Percentiles rank a stretch among this genome's conserved stretches.
Evolutionary conservation across 2,888 invertebrate species (phyloP).

Genomic region (Thymelicus lineola): DNA sequence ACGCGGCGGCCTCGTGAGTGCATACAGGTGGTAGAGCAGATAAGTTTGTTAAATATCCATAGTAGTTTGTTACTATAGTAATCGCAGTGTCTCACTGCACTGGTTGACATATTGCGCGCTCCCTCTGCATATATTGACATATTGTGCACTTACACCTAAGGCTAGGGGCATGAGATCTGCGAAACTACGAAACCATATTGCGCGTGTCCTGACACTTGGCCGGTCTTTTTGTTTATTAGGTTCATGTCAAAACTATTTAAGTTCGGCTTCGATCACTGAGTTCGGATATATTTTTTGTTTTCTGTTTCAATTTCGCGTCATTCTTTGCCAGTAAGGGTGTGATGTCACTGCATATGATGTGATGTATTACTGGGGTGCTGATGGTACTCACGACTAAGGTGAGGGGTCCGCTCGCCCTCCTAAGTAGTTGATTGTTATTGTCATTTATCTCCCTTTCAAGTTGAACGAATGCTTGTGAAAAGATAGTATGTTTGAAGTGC

Average conservation of each 20-base stretch:
- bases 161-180: too few relatives aligned
- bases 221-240: too few relatives aligned
- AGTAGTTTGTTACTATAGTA: neutral
- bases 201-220: too few relatives aligned
- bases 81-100: too few relatives aligned
- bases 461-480: constrained; percentile 18
- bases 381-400: constrained; percentile 40
- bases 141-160: too few relatives aligned
- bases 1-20: neutral
- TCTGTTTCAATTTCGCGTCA: constrained; percentile 7
- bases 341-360: constrained; percentile 55
- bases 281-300: neutral
- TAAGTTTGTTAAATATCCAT: constrained; percentile 6
- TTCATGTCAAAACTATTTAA: neutral
- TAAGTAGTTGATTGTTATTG: constrained; percentile 51
- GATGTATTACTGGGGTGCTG: constrained; percentile 57
- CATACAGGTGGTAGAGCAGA: constrained; percentile 22
- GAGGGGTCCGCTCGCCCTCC: constrained; percentile 47
- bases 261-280: neutral
- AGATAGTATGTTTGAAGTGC: constrained; percentile 18
- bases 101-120: too few relatives aligned
- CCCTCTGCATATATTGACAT: too few relatives aligned
- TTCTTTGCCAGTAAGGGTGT: constrained; percentile 16
- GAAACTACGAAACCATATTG: too few relatives aligned
- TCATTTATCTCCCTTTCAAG: constrained; percentile 46